phyloP scores from a whole-genome alignment of 2,888 invertebrate genomes.

The Heteromurus nitidus region DNA sequence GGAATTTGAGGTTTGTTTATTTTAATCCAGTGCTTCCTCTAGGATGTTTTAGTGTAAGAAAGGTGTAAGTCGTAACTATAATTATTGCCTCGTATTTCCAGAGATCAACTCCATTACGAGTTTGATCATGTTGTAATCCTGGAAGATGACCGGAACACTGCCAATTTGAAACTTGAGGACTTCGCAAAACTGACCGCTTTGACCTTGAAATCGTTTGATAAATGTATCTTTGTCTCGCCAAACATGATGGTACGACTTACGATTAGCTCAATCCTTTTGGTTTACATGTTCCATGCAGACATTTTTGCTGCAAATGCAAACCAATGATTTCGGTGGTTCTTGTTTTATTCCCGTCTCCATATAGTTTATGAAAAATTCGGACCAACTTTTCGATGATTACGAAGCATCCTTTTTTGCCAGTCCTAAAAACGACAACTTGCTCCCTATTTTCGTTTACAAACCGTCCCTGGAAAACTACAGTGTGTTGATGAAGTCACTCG shows the following conservation, averaged over 20 bases:
- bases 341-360: too few species aligned
- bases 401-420: slow-evolving; percentile 23
- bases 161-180: slow-evolving; percentile 34
- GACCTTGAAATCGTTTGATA: slow-evolving; percentile 44
- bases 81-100: slow-evolving; percentile 12
- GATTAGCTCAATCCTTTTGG: background rate
- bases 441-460: slow-evolving; percentile 42
- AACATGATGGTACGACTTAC: slow-evolving; percentile 38
- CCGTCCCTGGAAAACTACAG: slow-evolving; percentile 39
- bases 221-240: slow-evolving; percentile 40
- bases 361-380: slow-evolving; percentile 54
- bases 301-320: too few species aligned
- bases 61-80: background rate
- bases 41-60: background rate
- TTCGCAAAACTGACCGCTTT: slow-evolving; percentile 46
- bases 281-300: too few species aligned
- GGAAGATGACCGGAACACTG: slow-evolving; percentile 44
- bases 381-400: slow-evolving; percentile 41
- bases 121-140: slow-evolving; percentile 45
- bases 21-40: too few species aligned
- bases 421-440: slow-evolving; percentile 20
- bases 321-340: too few species aligned
- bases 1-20: slow-evolving; percentile 40
- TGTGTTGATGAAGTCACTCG: slow-evolving; percentile 49
- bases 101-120: slow-evolving; percentile 34